phyloP scores from a whole-genome alignment of 1,140 invertebrate species.

The Bombus terrestris region DNA sequence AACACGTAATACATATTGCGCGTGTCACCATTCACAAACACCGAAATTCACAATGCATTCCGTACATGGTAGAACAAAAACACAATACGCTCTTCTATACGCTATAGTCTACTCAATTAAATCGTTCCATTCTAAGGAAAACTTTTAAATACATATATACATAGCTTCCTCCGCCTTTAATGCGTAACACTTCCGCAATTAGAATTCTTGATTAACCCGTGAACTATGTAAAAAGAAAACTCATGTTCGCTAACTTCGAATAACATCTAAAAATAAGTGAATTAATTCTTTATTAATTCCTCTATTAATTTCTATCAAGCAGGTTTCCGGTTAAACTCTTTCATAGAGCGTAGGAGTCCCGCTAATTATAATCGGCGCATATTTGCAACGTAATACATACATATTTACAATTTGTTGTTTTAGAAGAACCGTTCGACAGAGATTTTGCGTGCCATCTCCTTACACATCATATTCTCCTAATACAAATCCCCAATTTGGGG shows the following conservation, averaged over 20 bases:
- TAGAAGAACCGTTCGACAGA: too few relatives aligned
- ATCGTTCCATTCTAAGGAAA: too few relatives aligned
- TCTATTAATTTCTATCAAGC: neutral
- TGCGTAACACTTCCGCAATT: neutral
- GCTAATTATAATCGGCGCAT: neutral
- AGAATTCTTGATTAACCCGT: neutral
- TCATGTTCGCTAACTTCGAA: neutral
- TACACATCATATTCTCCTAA: too few relatives aligned
- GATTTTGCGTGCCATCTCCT: too few relatives aligned
- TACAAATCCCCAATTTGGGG: too few relatives aligned
- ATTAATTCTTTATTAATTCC: too few relatives aligned
- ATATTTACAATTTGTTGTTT: too few relatives aligned
- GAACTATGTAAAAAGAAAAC: neutral
- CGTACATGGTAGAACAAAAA: neutral
- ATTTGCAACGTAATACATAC: too few relatives aligned
- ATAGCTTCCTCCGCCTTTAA: too few relatives aligned
- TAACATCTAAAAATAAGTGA: neutral
- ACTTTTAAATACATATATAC: too few relatives aligned
- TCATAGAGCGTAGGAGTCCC: neutral
- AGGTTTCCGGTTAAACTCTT: neutral
- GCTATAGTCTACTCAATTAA: neutral
- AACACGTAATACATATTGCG: neutral
- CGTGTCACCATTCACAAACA: conserved; percentile 1
- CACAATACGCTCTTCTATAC: neutral
- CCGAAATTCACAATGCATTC: conserved; percentile 9